phyloP scores from a whole-genome alignment of 2,888 invertebrate genomes.

The Thymelicus sylvestris region DNA sequence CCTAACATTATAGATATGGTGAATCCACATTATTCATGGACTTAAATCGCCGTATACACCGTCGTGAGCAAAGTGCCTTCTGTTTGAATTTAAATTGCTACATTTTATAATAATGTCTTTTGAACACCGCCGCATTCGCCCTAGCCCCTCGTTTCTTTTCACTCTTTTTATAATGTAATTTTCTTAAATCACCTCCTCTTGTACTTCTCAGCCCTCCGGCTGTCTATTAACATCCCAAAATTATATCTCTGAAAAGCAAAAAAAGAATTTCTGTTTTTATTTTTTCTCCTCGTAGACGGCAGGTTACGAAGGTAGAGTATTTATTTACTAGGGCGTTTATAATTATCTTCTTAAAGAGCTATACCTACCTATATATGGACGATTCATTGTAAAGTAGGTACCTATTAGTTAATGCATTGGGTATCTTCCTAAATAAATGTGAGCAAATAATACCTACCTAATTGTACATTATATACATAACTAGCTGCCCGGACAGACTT shows the following conservation, averaged over 20 bases:
- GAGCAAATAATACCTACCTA: no score
- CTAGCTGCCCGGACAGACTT: no score
- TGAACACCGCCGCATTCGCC: slow-evolving; percentile 62
- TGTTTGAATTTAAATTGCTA: slow-evolving; percentile 79
- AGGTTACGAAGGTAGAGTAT: background rate
- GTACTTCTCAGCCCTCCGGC: slow-evolving; percentile 60
- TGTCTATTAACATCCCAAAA: slow-evolving; percentile 57
- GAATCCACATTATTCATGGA: background rate
- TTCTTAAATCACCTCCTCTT: slow-evolving; percentile 74
- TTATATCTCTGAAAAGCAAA: slow-evolving; percentile 40
- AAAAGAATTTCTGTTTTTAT: slow-evolving; percentile 26
- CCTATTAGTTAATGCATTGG: no score
- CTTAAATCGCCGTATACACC: background rate
- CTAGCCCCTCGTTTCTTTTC: slow-evolving; percentile 64
- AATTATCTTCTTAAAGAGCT: no score
- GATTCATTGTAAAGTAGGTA: no score
- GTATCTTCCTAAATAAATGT: no score
- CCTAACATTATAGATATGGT: no score
- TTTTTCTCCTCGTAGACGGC: slow-evolving; percentile 15
- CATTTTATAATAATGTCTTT: slow-evolving; percentile 76
- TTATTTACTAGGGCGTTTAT: background rate
- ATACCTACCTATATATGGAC: no score
- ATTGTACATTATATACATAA: no score
- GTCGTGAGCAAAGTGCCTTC: slow-evolving; percentile 51
- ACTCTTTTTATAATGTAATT: slow-evolving; percentile 80